Percentiles rank a stretch among this genome's conserved stretches.
Conservation (phyloP, 2,888 invertebrate species). For the Priocnemis perturbator region DNA sequence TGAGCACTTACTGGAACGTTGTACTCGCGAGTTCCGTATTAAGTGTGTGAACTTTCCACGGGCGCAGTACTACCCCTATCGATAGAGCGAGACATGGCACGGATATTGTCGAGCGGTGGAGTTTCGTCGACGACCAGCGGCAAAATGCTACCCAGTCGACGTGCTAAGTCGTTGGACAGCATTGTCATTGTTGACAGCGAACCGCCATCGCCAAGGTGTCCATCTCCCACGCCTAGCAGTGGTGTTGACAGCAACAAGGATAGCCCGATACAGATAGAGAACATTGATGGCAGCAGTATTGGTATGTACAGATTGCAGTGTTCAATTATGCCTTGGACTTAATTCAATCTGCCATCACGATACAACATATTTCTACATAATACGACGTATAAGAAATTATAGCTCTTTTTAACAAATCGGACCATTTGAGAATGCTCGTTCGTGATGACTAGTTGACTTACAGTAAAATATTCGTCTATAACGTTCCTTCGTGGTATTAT, state of each 20-base stretch:
- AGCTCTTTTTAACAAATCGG: no score
- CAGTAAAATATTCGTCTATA: no score
- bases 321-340: no score
- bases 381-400: no score
- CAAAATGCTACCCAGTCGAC: slow-evolving; percentile 65
- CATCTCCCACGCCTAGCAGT: slow-evolving; percentile 92
- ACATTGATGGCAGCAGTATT: slow-evolving; percentile 79
- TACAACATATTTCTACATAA: no score
- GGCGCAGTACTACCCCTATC: slow-evolving; percentile 71
- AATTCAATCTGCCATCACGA: neutral
- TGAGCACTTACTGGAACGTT: neutral
- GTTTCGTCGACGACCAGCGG: slow-evolving; percentile 44
- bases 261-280: slow-evolving; percentile 90
- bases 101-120: slow-evolving; percentile 61
- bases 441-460: no score
- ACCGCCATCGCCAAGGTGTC: slow-evolving; percentile 82
- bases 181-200: slow-evolving; percentile 75
- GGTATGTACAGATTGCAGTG: slow-evolving; percentile 68
- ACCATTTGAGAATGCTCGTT: no score
- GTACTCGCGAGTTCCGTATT: slow-evolving; percentile 28
- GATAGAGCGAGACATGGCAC: slow-evolving; percentile 73
- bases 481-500: no score
- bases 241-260: slow-evolving; percentile 91
- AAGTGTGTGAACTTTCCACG: slow-evolving; percentile 59
- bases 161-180: slow-evolving; percentile 72